Evolutionary conservation across 2,797 vertebrate genomes (phyloP).

Genomic region (Podargus strigoides): DNA sequence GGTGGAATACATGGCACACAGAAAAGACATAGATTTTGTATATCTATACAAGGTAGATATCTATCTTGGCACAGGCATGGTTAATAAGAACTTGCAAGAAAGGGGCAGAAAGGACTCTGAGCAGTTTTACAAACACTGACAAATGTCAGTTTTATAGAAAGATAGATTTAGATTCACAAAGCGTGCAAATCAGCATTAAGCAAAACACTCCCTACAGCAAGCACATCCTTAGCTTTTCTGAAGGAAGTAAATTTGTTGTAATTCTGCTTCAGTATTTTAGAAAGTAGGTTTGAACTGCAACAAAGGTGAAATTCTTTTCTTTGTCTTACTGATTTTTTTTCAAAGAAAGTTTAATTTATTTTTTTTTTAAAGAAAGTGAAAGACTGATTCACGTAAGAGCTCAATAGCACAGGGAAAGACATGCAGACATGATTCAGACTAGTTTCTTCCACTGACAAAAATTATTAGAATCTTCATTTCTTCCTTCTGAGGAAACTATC

Average conservation of each 20-base stretch:
- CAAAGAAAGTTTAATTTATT: no score
- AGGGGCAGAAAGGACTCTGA: not conserved
- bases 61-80: not conserved
- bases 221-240: not conserved
- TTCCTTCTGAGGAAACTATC: not conserved
- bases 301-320: not conserved
- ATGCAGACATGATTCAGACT: rapidly evolving
- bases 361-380: not conserved
- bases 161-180: not conserved
- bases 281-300: not conserved
- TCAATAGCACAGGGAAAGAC: not conserved
- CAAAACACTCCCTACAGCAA: not conserved
- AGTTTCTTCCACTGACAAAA: not conserved
- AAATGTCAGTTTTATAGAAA: not conserved
- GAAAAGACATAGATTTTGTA: not conserved
- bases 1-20: not conserved
- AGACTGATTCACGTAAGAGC: not conserved
- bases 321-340: not conserved
- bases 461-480: not conserved
- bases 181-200: not conserved
- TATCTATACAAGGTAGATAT: not conserved
- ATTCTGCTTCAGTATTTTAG: not conserved
- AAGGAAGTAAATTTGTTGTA: not conserved
- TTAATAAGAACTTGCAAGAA: not conserved
- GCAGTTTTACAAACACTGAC: not conserved